Base-by-base conservation (phyloP, 1,140 invertebrate species). In the Hirudo medicinalis region DNA sequence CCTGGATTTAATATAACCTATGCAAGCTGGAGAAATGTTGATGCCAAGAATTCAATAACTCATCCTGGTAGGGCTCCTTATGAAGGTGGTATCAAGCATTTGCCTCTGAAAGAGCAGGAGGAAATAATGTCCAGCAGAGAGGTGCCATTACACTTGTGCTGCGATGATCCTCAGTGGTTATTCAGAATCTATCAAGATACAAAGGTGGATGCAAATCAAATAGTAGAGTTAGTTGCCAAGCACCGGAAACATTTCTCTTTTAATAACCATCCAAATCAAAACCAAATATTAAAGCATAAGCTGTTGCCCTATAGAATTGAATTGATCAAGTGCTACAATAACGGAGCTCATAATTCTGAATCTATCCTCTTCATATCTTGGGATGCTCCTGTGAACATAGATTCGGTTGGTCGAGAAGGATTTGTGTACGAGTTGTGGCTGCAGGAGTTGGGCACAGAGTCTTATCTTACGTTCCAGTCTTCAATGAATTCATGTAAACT, bases 171-270 rank as follows among this genome's bases (percentile, higher is more conserved):
- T 9, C 79, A 78, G 13, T 86, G 84, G 82, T 74, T 86, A 57
- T 85, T 80, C 76, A 77, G 83, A 72, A 85, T 85, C 72, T 85
- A 84, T 76, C 85, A 86, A 75, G 85, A 86, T 76, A 86, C 84
- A 20, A 36, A 76, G 40, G 81, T 85, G 0, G 79, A 84, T 74
- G 72, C 82, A 9, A 22, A 53, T n/a, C 71, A 74, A 15, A 75
- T 84, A 25, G 53, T 76, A 5, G 53, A 71, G 49, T n/a, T 75
- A 19, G 29, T 75, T 15, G 43, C 20, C 0, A 36, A n/a, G 29
- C 71, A 69, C 22, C 54, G 54, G 19, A 53, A 36, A 43, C 8
- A 60, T 32, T 66, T 27, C 13, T 27, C 20, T 68, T 3, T 63
- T 63, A 15, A 13, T 13, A 32, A 72, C 40, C 54, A 11, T 22